phyloP scores from a whole-genome alignment of 1,140 invertebrate species.

The Euborellia annulipes region DNA sequence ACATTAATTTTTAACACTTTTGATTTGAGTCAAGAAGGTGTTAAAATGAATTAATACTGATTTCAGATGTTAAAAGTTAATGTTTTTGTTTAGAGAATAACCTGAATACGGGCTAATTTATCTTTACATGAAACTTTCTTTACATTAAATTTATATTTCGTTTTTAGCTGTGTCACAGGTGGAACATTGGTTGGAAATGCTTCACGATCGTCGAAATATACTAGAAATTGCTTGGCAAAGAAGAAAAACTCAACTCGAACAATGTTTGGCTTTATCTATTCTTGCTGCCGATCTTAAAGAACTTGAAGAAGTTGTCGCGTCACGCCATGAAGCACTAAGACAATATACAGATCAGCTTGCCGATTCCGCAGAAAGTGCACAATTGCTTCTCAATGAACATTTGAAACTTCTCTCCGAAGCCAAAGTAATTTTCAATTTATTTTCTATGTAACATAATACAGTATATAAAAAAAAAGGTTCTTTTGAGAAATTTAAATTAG shows the following conservation, averaged over 20 bases:
- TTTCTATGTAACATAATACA: too few species aligned
- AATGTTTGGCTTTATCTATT: conserved; percentile 57
- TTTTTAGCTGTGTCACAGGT: conserved; percentile 47
- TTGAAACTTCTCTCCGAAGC: conserved; percentile 54
- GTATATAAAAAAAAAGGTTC: too few species aligned
- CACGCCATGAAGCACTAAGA: conserved; percentile 30
- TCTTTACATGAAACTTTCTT: background rate
- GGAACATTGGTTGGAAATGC: conserved; percentile 54
- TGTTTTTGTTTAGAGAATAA: too few species aligned
- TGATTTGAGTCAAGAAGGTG: too few species aligned
- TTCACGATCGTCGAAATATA: conserved; percentile 57
- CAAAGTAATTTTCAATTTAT: conserved; percentile 30
- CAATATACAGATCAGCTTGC: conserved; percentile 36
- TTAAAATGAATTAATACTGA: too few species aligned
- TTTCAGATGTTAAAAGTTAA: too few species aligned
- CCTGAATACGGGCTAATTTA: too few species aligned
- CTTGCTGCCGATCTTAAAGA: conserved; percentile 55
- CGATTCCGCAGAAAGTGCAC: conserved; percentile 51
- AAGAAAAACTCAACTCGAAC: conserved; percentile 51
- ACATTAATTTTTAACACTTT: too few species aligned
- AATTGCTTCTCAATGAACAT: conserved; percentile 50
- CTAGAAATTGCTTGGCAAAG: conserved; percentile 58
- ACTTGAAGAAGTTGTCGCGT: conserved; percentile 40
- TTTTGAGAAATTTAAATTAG: too few species aligned
- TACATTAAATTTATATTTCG: conserved; percentile 5